phyloP scores from a whole-genome alignment of 1,140 invertebrate species.

The Epicauta chinensis region DNA sequence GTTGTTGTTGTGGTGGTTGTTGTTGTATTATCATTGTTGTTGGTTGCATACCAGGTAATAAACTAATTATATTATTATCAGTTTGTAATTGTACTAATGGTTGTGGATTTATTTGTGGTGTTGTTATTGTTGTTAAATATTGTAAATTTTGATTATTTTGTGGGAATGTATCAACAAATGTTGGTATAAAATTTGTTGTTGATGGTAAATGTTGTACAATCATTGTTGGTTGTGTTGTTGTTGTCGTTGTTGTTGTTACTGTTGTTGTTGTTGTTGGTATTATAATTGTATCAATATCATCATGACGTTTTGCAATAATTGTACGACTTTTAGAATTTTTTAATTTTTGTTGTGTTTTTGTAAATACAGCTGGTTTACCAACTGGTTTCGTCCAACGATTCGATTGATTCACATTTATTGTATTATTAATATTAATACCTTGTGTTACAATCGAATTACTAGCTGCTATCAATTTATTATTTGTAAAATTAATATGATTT shows the following conservation, averaged over 20 bases:
- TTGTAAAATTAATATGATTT: conserved; percentile 28
- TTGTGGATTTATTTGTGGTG: conserved; percentile 45
- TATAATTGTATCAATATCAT: conserved; percentile 5
- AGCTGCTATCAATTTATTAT: conserved; percentile 27
- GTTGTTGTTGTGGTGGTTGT: conserved; percentile 29
- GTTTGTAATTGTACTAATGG: conserved; percentile 46
- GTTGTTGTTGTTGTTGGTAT: too few species aligned
- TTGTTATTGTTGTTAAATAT: conserved; percentile 58
- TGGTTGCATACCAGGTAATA: conserved; percentile 57
- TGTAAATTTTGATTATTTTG: conserved; percentile 61
- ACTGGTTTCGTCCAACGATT: conserved; percentile 18
- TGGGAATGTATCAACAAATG: conserved; percentile 60
- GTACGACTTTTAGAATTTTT: conserved; percentile 22
- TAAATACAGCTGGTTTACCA: conserved; percentile 23
- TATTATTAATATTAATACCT: conserved; percentile 20
- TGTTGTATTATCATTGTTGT: conserved; percentile 37
- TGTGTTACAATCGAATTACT: conserved; percentile 27
- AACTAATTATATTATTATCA: conserved; percentile 57
- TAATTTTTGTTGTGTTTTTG: conserved; percentile 3
- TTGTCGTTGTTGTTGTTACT: not conserved
- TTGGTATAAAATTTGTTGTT: conserved; percentile 58
- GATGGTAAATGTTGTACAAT: conserved; percentile 61
- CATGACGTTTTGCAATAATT: conserved; percentile 25
- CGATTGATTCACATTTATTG: too few species aligned
- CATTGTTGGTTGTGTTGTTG: conserved; percentile 1